Evolutionary conservation across 2,797 vertebrate species (phyloP).

Genomic region (Pogonophryne albipinna): DNA sequence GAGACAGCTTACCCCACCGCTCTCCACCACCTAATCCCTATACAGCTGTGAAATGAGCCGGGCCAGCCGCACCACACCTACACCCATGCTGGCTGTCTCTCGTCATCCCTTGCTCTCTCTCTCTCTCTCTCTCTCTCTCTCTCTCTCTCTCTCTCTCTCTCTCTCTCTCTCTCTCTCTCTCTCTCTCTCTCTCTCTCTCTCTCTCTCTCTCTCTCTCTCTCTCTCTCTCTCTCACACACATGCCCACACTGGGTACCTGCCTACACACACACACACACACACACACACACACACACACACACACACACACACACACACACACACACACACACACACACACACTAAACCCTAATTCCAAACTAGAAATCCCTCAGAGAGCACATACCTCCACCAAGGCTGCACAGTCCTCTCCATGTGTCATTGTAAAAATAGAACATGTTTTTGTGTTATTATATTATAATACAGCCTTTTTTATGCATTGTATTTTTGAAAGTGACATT

Average conservation of each 20-base stretch:
- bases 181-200: too few relatives aligned
- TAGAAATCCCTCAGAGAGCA: constrained; percentile 37
- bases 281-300: constrained; percentile 38
- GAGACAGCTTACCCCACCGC: constrained; percentile 87
- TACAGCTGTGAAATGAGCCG: constrained; percentile 93
- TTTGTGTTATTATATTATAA: too few relatives aligned
- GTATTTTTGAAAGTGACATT: background rate
- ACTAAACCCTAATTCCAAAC: constrained; percentile 40
- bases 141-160: background rate
- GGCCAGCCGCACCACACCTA: constrained; percentile 72
- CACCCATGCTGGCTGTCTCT: constrained; percentile 47
- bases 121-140: constrained; percentile 1
- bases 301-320: constrained; percentile 32
- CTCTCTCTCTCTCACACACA: constrained; percentile 25
- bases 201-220: background rate
- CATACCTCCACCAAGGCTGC: constrained; percentile 43
- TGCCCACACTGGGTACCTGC: constrained; percentile 40
- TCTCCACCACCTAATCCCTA: constrained; percentile 90
- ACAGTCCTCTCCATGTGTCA: constrained; percentile 36
- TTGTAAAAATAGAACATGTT: constrained; percentile 20
- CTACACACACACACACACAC: constrained; percentile 4
- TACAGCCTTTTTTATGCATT: too few relatives aligned
- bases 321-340: constrained; percentile 9
- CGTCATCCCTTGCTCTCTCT: background rate
- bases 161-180: too few relatives aligned